Percentiles rank a stretch among this genome's conserved stretches.
phyloP scores from a whole-genome alignment of 2,888 invertebrate species.

The Xanthia icteritia region DNA sequence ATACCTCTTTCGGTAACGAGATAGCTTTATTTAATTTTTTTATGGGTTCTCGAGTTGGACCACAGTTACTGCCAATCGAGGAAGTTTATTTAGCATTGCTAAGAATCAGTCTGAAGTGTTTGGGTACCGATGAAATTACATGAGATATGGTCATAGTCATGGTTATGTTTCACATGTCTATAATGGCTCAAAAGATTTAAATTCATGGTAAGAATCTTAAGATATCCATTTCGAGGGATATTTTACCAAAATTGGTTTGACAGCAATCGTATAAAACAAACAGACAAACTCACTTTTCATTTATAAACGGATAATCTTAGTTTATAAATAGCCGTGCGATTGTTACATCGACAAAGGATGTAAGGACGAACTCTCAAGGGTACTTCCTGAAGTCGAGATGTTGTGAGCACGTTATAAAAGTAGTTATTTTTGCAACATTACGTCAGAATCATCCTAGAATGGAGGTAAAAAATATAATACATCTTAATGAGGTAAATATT shows the following conservation, averaged over 20 bases:
- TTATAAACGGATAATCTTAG: slow-evolving; percentile 24
- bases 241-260: not conserved
- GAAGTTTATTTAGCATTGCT: not conserved
- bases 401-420: slow-evolving; percentile 13
- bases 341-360: slow-evolving; percentile 47
- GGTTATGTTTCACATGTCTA: too few species aligned
- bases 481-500: not conserved
- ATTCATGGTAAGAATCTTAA: too few species aligned
- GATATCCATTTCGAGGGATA: not conserved
- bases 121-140: not conserved
- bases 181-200: too few species aligned
- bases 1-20: not conserved
- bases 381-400: slow-evolving; percentile 38
- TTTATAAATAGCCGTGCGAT: slow-evolving; percentile 16
- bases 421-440: slow-evolving; percentile 14
- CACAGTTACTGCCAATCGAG: not conserved
- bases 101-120: not conserved
- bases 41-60: not conserved
- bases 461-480: not conserved
- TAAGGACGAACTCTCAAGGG: slow-evolving; percentile 47
- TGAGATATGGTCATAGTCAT: too few species aligned
- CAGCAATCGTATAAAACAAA: not conserved
- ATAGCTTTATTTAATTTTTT: too few species aligned
- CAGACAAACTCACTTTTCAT: not conserved
- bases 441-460: slow-evolving; percentile 25